phyloP scores from a whole-genome alignment of 2,797 vertebrate genomes.

The Peromyscus aztecus region DNA sequence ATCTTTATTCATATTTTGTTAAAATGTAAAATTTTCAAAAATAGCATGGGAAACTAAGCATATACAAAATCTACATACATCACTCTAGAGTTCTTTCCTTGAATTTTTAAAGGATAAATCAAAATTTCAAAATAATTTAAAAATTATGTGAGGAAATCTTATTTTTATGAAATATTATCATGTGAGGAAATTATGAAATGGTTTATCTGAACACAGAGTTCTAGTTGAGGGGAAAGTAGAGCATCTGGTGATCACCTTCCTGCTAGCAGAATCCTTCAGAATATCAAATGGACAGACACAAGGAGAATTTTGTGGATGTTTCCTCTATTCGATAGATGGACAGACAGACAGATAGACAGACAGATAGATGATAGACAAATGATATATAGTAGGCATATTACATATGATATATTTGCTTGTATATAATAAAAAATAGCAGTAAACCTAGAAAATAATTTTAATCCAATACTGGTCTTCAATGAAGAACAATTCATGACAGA shows the following conservation, averaged over 20 bases:
- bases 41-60: neutral
- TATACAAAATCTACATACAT: neutral
- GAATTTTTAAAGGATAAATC: neutral
- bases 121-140: neutral
- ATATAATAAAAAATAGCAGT: too few relatives aligned
- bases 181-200: neutral
- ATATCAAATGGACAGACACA: neutral
- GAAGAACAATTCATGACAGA: too few relatives aligned
- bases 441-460: too few relatives aligned
- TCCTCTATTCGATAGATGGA: neutral
- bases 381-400: too few relatives aligned
- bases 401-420: too few relatives aligned
- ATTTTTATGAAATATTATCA: neutral
- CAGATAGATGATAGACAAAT: too few relatives aligned
- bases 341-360: too few relatives aligned
- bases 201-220: neutral
- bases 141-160: neutral
- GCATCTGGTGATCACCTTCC: neutral
- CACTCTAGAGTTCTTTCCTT: neutral
- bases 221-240: fast-evolving
- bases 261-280: neutral
- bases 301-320: too few relatives aligned
- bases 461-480: too few relatives aligned
- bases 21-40: neutral
- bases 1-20: neutral